Evolutionary conservation across 2,113 vertebrate species (phyloP), one percentile per base, ranked within the genome.

Genomic region (Ptyas mucosa): DNA sequence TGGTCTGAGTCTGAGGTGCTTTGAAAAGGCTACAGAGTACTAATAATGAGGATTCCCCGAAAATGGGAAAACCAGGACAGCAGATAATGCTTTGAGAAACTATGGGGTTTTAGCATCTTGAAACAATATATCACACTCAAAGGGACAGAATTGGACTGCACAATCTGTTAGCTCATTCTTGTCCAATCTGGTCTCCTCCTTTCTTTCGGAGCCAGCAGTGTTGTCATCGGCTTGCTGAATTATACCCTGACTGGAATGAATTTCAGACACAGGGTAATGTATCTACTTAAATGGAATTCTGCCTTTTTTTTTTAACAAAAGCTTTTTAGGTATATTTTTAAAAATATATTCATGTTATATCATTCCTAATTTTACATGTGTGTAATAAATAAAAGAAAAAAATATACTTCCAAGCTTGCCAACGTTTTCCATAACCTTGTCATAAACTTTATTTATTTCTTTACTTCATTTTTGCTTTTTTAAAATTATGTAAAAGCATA

Each of bases 61-160:
- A 98, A 98, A 98, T 98, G 97, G 96, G 97, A 97, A 97, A 98
- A 98, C 95, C 97, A 98, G 97, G 97, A 96, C 97, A 97, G 96
- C 97, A 98, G 97, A 98, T 97, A 81, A 98, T 95, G 97, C 97
- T 97, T 97, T 98, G 97, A 98, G 96, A 98, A 98, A 98, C 96
- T 97, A 97, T 97, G 98, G 97, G 96, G 90, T 97, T 97, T 98
- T 97, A 98, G 97, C 98, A 98, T 98, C 98, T 98, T 98, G 97
- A 98, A 98, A 98, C 97, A 98, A 98, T 98, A 98, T 97, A 98
- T 98, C 97, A 98, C 97, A 98, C 97, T 98, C 97, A 97, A 97
- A 98, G 97, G 97, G 97, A 98, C 97, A 98, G 97, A 98, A 96
- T 94, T 97, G 97, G 97, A 96, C 98, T 98, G 96, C 97, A 97